Base-by-base conservation (phyloP, 1,140 invertebrate genomes). In the Drosophila albomicans region DNA sequence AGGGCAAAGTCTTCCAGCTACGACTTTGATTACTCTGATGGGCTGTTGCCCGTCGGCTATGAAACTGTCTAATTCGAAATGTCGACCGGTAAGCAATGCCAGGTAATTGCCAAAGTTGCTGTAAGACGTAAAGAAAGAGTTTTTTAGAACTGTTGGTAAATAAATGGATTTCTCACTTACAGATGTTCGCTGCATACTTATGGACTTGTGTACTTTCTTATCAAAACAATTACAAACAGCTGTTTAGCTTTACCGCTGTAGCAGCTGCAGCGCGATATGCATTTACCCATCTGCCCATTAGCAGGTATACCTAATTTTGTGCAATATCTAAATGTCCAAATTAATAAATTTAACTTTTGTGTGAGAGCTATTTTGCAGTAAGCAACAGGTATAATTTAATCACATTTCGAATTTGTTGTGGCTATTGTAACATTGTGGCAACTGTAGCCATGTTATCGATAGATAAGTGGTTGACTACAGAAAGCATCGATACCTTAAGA, bases 301-400 rank as follows among this genome's bases (percentile, higher is more conserved):
- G 13, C 16, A 41, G 6, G 1, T 6, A 11, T 3, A 16, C 6
- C n/a, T 51, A 3, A 25, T 25, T 25, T 25, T 25, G 20, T 25
- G 20, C 20, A 25, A 25, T 25, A 25, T 25, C 20, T 25, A 25
- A 25, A 25, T 25, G 20, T 38, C 13, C 46, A 25, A 16, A 7
- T 25, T 1, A 57, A 5, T 25, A 30, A 59, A 46, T 10, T 30
- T 13, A 16, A 32, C 1, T 32, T 61, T 4, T 16, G 45, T 25
- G 20, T 25, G 3, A 25, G 3, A 25, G 3, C 20, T 25, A 32
- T 61, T 16, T 4, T 5, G 13, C 5, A 32, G 16, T 48, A 38
- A 20, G 59, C 59, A 63, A 63, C 59, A 63, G 59, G 59, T 63
- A 43, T 7, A 38, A 30, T 25, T 63, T 63, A 49, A 20, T 38